These are phyloP conservation scores for Drosophila nigricruria DNA, from an alignment of 2,888 invertebrate genomes.

Conservation along the genomic window DNA sequence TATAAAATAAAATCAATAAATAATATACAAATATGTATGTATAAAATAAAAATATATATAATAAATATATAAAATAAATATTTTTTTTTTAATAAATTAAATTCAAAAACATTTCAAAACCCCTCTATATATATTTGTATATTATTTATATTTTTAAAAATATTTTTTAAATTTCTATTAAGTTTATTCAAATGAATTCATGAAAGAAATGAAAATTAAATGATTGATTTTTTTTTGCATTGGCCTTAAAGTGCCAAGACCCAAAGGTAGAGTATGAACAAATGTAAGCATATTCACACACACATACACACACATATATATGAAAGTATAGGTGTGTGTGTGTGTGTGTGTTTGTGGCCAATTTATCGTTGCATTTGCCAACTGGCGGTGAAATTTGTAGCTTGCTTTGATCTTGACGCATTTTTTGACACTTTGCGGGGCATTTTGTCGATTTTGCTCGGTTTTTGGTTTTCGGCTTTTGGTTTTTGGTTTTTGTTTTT, in stretches of 20 bases:
- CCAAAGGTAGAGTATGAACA: constrained; percentile 8
- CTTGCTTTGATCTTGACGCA: constrained; percentile 76
- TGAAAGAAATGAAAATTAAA: too few species aligned
- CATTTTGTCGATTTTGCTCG: constrained; percentile 69
- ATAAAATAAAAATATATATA: too few species aligned
- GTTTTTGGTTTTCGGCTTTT: constrained; percentile 29
- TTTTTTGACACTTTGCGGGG: constrained; percentile 73
- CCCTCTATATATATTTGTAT: too few species aligned
- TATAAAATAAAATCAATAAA: too few species aligned
- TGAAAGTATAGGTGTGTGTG: background rate
- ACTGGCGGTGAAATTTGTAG: constrained; percentile 68
- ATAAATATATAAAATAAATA: background rate
- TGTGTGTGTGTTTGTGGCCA: constrained; percentile 52
- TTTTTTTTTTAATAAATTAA: too few species aligned
- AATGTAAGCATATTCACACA: constrained; percentile 1
- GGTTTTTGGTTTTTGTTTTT: constrained; percentile 13
- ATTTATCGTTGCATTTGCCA: constrained; percentile 76
- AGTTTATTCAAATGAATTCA: too few species aligned
- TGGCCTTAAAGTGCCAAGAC: background rate
- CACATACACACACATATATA: too few species aligned
- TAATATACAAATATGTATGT: too few species aligned
- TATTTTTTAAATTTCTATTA: too few species aligned
- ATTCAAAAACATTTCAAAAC: too few species aligned
- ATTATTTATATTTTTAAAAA: too few species aligned
- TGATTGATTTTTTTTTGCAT: too few species aligned